Conservation (phyloP, 2,797 vertebrate species). For the Chelon auratus region DNA sequence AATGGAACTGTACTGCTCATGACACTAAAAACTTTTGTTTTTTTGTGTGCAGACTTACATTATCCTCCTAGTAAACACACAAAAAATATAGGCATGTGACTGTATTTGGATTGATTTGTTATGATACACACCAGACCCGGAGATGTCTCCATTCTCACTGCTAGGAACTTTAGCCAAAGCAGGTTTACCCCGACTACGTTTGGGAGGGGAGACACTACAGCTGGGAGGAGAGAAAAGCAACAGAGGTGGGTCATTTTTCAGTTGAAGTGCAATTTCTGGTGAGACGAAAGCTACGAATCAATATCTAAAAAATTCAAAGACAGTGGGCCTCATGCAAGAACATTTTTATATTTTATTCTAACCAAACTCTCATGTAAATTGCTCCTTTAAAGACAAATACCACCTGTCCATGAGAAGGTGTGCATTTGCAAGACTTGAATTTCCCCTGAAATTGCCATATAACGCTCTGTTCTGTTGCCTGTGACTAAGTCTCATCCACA, state of each 20-base stretch:
- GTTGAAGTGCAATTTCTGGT: background rate
- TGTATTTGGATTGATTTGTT: conserved; percentile 13
- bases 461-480: too few species aligned
- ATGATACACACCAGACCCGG: conserved; percentile 80
- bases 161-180: conserved; percentile 91
- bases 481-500: too few species aligned
- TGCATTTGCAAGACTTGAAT: background rate
- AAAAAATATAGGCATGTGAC: conserved; percentile 3
- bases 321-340: background rate
- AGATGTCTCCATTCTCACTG: conserved; percentile 87
- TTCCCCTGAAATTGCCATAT: too few species aligned
- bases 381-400: background rate
- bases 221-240: conserved; percentile 25
- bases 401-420: background rate
- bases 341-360: background rate
- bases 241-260: conserved; percentile 6
- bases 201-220: conserved; percentile 87
- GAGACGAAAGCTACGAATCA: background rate
- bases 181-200: conserved; percentile 94
- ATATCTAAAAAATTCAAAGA: background rate
- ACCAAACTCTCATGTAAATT: background rate
- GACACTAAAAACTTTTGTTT: background rate
- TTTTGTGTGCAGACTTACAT: conserved; percentile 2
- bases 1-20: conserved; percentile 9
- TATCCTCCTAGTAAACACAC: conserved; percentile 6